Evolutionary conservation across 2,888 invertebrate species (phyloP), one percentile per base, ranked within the genome.

Genomic region (Camponotus fellah): DNA sequence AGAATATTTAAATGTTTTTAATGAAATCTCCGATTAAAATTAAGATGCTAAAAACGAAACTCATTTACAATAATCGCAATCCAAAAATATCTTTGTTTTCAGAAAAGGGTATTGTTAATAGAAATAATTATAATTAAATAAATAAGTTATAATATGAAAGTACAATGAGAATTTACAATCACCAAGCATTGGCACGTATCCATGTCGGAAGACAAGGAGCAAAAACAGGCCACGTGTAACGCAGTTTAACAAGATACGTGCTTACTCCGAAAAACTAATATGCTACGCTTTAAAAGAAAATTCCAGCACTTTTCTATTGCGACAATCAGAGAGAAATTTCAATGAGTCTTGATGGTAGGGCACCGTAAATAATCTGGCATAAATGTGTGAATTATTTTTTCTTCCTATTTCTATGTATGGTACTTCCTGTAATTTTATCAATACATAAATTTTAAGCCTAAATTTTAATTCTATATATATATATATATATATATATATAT

Each of bases 301-400:
- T 46, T 82, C 65, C 46, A 76, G 40, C 58, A 37, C 46, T 43
- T 37, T 40, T 26, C 56, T 21, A 21, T 77, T 37, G 65, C 58
- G 81, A 74, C 71, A 26, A n/a, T 37, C 60, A 49, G 37, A 40
- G 81, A 72, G 66, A 76, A 75, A 80, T 69, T 80, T 64, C 72
- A 85, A 68, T 79, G 85, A 85, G 34, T 43, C 53, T 32, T n/a
- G 40, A 77, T 26, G 4, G 21, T 66, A 60, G 76, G 46, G 60
- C 60, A 21, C 69, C 60, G 69, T 58, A 40, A 71, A 85, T 86
- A 85, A 86, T 82, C 56, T 49, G 46, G n/a, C 37, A 4, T 14
- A 17, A 40, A 32, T 9, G 40, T 40, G 32, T 37, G 46, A 43
- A 60, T 71, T 64, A 53, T 81, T 85, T 68, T 79, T 69, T 40